phyloP scores from a whole-genome alignment of 2,113 vertebrate species.

The Lepisosteus osseus region DNA sequence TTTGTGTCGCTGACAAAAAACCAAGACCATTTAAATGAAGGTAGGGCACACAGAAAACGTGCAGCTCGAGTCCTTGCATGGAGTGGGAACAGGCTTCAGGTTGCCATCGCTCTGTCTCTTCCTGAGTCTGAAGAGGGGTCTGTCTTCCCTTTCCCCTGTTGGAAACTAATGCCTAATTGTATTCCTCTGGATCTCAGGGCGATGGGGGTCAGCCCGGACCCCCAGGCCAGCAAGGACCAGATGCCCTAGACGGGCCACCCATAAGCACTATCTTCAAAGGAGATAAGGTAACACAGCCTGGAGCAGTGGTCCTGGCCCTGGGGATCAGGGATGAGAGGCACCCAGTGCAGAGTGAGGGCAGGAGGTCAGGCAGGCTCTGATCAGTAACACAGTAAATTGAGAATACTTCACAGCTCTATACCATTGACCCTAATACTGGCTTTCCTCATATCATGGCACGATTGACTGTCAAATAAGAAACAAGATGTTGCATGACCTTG shows the following conservation, averaged over 20 bases:
- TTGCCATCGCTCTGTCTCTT: too few relatives aligned
- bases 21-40: too few relatives aligned
- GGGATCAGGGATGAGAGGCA: conserved; percentile 17
- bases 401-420: too few relatives aligned
- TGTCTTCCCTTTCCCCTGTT: background rate
- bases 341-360: background rate
- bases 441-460: too few relatives aligned
- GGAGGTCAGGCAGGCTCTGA: background rate
- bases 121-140: background rate
- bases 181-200: conserved; percentile 62
- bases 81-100: too few relatives aligned
- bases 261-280: conserved; percentile 72
- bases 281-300: conserved; percentile 66
- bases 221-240: conserved; percentile 57
- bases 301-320: conserved; percentile 31
- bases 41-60: too few relatives aligned
- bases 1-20: too few relatives aligned
- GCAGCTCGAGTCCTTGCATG: too few relatives aligned
- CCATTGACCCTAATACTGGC: too few relatives aligned
- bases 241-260: conserved; percentile 42
- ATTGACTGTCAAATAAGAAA: too few relatives aligned
- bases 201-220: conserved; percentile 64
- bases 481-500: too few relatives aligned
- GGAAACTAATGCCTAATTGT: conserved; percentile 45
- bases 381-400: too few relatives aligned